These are phyloP conservation scores for Acheta domesticus DNA, from an alignment of 2,888 invertebrate species.

Conservation along the genomic window DNA sequence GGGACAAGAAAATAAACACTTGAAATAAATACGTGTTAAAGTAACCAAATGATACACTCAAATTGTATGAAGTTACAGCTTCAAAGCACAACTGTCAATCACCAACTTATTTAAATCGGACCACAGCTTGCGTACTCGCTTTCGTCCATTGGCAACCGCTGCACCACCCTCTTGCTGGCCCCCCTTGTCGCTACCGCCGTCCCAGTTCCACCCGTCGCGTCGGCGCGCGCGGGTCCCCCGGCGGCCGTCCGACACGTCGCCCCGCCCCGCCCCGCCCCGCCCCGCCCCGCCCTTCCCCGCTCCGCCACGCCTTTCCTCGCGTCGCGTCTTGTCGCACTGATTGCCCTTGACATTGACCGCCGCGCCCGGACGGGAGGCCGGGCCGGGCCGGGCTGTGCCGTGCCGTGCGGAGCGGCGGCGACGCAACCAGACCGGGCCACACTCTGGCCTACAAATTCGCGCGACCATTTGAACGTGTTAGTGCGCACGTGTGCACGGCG, in stretches of 20 bases:
- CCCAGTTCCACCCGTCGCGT: background rate
- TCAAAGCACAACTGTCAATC: too few relatives aligned
- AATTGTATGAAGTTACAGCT: too few relatives aligned
- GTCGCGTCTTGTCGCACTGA: background rate
- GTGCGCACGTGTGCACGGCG: background rate
- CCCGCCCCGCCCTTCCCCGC: too few relatives aligned
- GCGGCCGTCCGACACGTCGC: too few relatives aligned
- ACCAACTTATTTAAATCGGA: too few relatives aligned
- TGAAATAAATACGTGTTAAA: too few relatives aligned
- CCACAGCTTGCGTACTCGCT: background rate
- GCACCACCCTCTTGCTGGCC: background rate
- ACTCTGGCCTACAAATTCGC: background rate
- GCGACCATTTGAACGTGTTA: conserved; percentile 18
- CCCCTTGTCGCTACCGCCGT: background rate
- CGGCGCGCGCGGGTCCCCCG: too few relatives aligned
- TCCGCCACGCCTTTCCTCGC: too few relatives aligned
- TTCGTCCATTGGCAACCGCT: background rate
- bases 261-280: too few relatives aligned
- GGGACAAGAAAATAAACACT: too few relatives aligned
- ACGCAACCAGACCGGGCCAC: background rate
- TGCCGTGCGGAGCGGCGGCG: background rate
- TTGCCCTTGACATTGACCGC: background rate
- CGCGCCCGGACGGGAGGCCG: too few relatives aligned
- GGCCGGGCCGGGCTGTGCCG: background rate
- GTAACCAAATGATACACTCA: too few relatives aligned